A percentile compares a stretch with the other conserved stretches of the same genome.
Evolutionary conservation across 2,113 vertebrate species (phyloP).

Genomic region (Eptatretus burgeri): DNA sequence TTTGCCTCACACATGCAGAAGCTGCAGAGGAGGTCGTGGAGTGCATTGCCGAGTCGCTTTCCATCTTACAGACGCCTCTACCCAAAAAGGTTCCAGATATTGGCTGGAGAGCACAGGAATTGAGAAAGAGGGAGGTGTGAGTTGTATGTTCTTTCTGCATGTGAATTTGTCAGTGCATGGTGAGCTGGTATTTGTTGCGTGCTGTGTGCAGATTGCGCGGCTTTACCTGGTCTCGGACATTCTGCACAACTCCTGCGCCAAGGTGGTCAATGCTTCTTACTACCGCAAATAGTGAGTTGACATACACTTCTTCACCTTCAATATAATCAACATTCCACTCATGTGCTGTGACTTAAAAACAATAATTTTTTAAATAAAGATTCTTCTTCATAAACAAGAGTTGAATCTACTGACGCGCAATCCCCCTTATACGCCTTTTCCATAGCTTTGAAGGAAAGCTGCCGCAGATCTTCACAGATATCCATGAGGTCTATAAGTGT

Average conservation of each 20-base stretch:
- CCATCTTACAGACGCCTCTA: slow-evolving; percentile 90
- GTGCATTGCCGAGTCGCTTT: slow-evolving; percentile 68
- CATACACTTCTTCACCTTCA: slow-evolving; percentile 7
- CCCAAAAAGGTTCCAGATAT: slow-evolving; percentile 49
- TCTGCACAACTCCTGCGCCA: slow-evolving; percentile 89
- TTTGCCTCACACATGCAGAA: slow-evolving; percentile 76
- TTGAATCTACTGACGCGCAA: no score
- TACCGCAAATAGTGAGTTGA: slow-evolving; percentile 92
- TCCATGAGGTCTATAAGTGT: slow-evolving; percentile 76
- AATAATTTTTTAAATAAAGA: background rate
- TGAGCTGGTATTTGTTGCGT: background rate
- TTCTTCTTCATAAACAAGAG: no score
- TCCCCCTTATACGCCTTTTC: slow-evolving; percentile 12
- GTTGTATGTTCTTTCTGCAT: no score
- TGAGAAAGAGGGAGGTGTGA: no score
- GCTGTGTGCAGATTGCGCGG: slow-evolving; percentile 50
- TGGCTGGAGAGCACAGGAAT: background rate
- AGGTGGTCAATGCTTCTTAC: slow-evolving; percentile 92
- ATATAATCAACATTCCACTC: background rate
- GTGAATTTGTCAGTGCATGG: no score
- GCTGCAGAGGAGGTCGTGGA: slow-evolving; percentile 96
- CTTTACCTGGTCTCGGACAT: slow-evolving; percentile 93
- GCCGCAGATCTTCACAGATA: slow-evolving; percentile 84
- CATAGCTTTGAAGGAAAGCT: slow-evolving; percentile 88
- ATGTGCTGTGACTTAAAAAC: background rate